Percentiles rank a stretch among this genome's conserved stretches.
Conservation (phyloP, 2,113 vertebrate species). For the Esox niger region DNA sequence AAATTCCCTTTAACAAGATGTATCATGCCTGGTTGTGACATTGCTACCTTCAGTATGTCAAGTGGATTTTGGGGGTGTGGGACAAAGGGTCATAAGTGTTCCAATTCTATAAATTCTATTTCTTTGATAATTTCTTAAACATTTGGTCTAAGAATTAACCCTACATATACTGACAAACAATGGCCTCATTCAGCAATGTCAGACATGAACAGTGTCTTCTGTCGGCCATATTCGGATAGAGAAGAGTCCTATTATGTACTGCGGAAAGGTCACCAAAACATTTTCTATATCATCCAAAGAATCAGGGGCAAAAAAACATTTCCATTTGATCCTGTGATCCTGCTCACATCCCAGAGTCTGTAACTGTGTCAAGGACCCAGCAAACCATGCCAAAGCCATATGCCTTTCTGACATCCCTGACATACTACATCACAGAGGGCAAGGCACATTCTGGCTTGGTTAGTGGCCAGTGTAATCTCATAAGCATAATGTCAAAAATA, state of each 20-base stretch:
- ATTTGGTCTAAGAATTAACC: background rate
- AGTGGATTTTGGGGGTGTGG: background rate
- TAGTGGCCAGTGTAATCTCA: slow-evolving; percentile 22
- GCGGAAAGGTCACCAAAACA: slow-evolving; percentile 19
- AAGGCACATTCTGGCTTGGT: slow-evolving; percentile 24
- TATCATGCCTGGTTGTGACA: background rate
- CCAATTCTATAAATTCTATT: background rate
- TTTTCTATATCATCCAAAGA: slow-evolving; percentile 13
- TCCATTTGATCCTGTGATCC: background rate
- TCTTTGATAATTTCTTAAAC: no score
- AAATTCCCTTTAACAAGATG: slow-evolving; percentile 32
- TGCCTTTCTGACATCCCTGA: slow-evolving; percentile 24
- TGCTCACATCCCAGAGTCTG: background rate
- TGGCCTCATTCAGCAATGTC: background rate
- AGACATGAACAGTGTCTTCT: slow-evolving; percentile 12
- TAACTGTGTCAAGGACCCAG: slow-evolving; percentile 40
- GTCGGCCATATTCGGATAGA: slow-evolving; percentile 33
- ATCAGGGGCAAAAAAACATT: background rate
- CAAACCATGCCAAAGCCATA: slow-evolving; percentile 34
- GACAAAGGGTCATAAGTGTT: background rate
- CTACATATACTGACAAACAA: background rate
- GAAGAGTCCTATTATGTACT: slow-evolving; percentile 23
- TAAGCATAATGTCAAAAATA: slow-evolving; percentile 21
- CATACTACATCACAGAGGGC: slow-evolving; percentile 36
- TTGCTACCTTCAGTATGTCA: background rate